Conservation (phyloP, 2,888 invertebrate species). For the Tetramorium bicarinatum region DNA sequence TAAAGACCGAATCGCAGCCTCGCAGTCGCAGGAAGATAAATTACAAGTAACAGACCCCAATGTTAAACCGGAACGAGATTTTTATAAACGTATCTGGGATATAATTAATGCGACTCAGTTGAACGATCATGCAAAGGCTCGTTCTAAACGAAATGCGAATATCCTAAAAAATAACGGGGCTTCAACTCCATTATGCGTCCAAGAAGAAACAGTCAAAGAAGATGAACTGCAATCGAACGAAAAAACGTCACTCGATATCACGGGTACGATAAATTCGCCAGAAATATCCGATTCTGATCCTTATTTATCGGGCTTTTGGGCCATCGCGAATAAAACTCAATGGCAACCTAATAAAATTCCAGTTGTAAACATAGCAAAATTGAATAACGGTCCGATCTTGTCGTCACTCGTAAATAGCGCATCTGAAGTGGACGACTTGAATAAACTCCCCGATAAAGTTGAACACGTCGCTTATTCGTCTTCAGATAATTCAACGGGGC, state of each 20-base stretch:
- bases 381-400: constrained; percentile 61
- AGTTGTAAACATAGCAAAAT: constrained; percentile 8
- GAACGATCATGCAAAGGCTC: background rate
- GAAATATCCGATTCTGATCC: background rate
- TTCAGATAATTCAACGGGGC: background rate
- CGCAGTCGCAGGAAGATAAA: constrained; percentile 7
- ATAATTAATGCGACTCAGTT: background rate
- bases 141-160: constrained; percentile 22
- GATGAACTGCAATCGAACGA: background rate
- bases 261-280: background rate
- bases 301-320: constrained; percentile 21
- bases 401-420: background rate
- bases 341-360: constrained; percentile 14
- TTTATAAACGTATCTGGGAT: constrained; percentile 43
- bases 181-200: background rate
- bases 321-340: constrained; percentile 3
- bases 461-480: constrained; percentile 1
- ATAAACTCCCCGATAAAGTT: constrained; percentile 53
- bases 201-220: background rate
- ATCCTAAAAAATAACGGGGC: background rate
- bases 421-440: constrained; percentile 63
- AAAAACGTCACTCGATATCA: background rate
- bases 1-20: background rate
- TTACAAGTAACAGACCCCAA: background rate
- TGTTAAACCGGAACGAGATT: background rate